Base-by-base conservation (phyloP, 2,797 vertebrate species). In the Thamnophis elegans region DNA sequence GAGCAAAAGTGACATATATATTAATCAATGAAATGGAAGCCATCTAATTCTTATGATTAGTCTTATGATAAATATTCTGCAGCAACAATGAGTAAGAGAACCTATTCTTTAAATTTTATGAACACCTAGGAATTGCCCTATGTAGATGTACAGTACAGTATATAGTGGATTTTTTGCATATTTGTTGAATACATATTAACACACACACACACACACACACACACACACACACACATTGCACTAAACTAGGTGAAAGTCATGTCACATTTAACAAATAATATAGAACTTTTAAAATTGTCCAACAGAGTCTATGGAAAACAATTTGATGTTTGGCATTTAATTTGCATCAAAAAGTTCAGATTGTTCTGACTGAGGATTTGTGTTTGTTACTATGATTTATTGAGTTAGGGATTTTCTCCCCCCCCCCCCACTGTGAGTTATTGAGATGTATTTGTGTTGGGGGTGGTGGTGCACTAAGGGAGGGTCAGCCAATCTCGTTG, bases 1-100 rank as follows among this genome's bases (percentile, higher is more conserved):
- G 73, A 85, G 6, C 22, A 68, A 78, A 86, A 68, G 32, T 89
- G 88, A 62, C 54, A 42, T 85, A 73, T 62, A 59, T 65, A 55
- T 59, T 65, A 25, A 85, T 55, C 73, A 89, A 65, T 85, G 91
- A 90, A 86, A 92, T 56, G 26, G 78, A 92, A 92, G 32, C 88
- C 89, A 65, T 16, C 25, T 78, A 92, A 92, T 58, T 89, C 68
- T 6, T 62, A 47, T 88, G 65, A 89, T 89, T 82, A 90, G 4
- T 60, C 73, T 25, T 73, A 36, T 73, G 32, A 20, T 73, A 89
- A 55, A 62, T 89, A 85, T 85, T n/a, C 55, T 51, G 2, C 26
- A 25, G 12, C 62, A 86, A 86, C 28, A 68, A 56, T 36, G 28
- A 51, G 25, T 16, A 92, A 25, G 28, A 51, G 65, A 25, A 13